These are phyloP conservation scores for Steromphala cineraria DNA, from an alignment of 2,888 invertebrate species.

Conservation along the genomic window DNA sequence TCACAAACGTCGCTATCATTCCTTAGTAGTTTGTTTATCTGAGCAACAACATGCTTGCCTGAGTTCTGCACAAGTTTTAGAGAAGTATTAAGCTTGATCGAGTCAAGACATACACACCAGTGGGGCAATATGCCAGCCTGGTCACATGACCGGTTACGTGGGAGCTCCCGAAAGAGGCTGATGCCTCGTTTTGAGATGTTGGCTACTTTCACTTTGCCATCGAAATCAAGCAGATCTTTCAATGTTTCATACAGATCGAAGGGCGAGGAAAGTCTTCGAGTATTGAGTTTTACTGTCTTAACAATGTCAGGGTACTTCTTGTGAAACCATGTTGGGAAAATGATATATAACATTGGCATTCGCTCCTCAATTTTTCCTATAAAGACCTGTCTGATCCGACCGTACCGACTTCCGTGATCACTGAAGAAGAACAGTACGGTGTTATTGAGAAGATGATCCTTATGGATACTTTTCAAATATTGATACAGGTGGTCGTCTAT, in stretches of 20 bases:
- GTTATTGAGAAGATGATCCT: constrained; percentile 43
- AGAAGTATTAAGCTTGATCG: not conserved
- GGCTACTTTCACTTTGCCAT: not conserved
- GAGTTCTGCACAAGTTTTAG: not conserved
- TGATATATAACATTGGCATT: constrained; percentile 85
- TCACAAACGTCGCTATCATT: not conserved
- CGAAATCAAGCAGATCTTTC: constrained; percentile 78
- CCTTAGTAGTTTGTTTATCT: not conserved
- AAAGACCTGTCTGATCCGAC: constrained; percentile 86
- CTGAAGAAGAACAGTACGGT: constrained; percentile 78
- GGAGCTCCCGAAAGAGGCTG: constrained; percentile 86
- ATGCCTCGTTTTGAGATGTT: constrained; percentile 29
- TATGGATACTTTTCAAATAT: constrained; percentile 78
- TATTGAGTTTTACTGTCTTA: constrained; percentile 82
- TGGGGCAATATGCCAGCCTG: constrained; percentile 86
- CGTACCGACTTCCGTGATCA: constrained; percentile 93
- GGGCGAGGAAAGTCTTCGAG: constrained; percentile 83
- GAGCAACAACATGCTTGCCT: not conserved
- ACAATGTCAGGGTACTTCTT: constrained; percentile 80
- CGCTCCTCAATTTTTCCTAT: constrained; percentile 87
- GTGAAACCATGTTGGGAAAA: constrained; percentile 84
- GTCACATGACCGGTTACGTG: constrained; percentile 83
- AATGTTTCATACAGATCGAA: constrained; percentile 89
- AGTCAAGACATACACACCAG: constrained; percentile 24
- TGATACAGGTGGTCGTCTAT: constrained; percentile 82